These are phyloP conservation scores for Bombus affinis DNA, from an alignment of 1,140 invertebrate genomes.

Conservation along the genomic window DNA sequence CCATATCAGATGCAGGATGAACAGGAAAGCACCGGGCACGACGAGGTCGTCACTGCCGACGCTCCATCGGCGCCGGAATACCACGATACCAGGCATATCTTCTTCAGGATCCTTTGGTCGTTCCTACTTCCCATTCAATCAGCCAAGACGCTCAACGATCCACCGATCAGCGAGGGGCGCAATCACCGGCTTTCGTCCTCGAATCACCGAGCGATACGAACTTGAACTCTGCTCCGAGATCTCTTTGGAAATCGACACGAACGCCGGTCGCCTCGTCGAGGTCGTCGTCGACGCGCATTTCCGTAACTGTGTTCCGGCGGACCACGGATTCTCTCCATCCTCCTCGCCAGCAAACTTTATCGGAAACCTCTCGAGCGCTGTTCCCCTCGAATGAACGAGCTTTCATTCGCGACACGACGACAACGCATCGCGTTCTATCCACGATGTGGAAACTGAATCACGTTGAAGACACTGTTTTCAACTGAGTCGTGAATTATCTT, in stretches of 20 bases:
- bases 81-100: slow-evolving; percentile 92
- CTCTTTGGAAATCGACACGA: slow-evolving; percentile 10
- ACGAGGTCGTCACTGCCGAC: slow-evolving; percentile 95
- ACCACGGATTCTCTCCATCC: slow-evolving; percentile 18
- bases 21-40: slow-evolving; percentile 90
- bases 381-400: not conserved
- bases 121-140: slow-evolving; percentile 45
- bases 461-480: not conserved
- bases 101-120: not conserved
- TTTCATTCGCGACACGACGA: not conserved
- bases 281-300: slow-evolving; percentile 46
- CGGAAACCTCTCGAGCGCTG: not conserved
- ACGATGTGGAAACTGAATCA: not conserved
- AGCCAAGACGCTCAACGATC: not conserved
- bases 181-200: not conserved
- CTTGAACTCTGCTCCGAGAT: slow-evolving; percentile 13
- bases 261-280: slow-evolving; percentile 18
- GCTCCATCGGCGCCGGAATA: slow-evolving; percentile 93
- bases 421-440: not conserved
- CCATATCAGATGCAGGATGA: slow-evolving; percentile 91
- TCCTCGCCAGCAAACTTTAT: not conserved
- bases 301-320: not conserved
- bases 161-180: not conserved
- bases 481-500: not conserved
- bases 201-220: slow-evolving; percentile 43